Conservation (phyloP, 2,797 vertebrate genomes). For the Helicolenus hilgendorfi region DNA sequence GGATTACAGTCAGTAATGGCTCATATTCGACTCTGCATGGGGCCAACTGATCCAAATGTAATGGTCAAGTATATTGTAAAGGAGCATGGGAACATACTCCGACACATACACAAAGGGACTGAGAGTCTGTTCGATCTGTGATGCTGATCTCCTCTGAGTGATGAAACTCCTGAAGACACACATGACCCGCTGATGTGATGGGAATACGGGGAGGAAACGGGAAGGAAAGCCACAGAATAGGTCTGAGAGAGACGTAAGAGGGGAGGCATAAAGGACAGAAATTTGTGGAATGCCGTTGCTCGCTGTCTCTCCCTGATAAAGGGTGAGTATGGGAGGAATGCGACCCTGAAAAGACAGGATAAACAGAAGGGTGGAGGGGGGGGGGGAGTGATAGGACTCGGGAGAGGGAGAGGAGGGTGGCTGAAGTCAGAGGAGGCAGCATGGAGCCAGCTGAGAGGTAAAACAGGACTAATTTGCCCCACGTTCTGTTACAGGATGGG, state of each 20-base stretch:
- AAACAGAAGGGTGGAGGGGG: slow-evolving; percentile 72
- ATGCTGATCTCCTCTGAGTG: slow-evolving; percentile 26
- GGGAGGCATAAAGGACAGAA: slow-evolving; percentile 52
- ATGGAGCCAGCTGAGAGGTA: slow-evolving; percentile 42
- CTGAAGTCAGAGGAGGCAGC: slow-evolving; percentile 41
- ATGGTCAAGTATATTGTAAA: not conserved
- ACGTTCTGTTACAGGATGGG: slow-evolving; percentile 52
- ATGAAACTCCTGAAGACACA: slow-evolving; percentile 12
- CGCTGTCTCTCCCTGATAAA: slow-evolving; percentile 78
- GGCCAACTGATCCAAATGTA: slow-evolving; percentile 17
- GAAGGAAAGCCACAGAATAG: slow-evolving; percentile 34
- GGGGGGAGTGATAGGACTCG: slow-evolving; percentile 6
- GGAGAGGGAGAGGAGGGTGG: slow-evolving; percentile 30
- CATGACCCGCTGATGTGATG: slow-evolving; percentile 18
- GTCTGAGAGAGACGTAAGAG: slow-evolving; percentile 39
- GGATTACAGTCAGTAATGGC: slow-evolving; percentile 18
- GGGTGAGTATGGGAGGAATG: slow-evolving; percentile 87
- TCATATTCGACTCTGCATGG: not conserved
- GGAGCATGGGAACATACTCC: not conserved
- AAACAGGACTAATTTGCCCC: slow-evolving; percentile 54
- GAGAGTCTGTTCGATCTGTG: not conserved
- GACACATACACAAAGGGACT: not conserved
- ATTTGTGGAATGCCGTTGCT: slow-evolving; percentile 81
- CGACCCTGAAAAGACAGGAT: slow-evolving; percentile 86
- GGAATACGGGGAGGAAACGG: slow-evolving; percentile 27